Conservation (phyloP, 1,140 invertebrate species). For the Drosophila tropicalis region DNA sequence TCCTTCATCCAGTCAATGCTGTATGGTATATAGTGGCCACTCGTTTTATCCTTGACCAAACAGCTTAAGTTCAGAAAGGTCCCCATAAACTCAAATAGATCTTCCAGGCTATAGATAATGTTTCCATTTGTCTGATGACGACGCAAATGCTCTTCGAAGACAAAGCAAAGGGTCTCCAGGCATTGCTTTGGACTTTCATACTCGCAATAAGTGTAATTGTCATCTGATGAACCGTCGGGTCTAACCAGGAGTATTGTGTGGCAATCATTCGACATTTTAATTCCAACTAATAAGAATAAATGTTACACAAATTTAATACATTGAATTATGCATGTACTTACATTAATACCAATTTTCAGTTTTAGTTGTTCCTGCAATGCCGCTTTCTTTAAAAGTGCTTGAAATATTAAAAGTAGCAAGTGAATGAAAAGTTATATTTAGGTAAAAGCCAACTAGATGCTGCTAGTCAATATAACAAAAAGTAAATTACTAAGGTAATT, state of each 20-base stretch:
- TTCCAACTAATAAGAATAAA: background rate
- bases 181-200: slow-evolving; percentile 97
- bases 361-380: background rate
- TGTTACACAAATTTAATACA: too few species aligned
- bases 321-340: too few species aligned
- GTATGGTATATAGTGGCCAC: slow-evolving; percentile 97
- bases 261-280: background rate
- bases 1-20: slow-evolving; percentile 99
- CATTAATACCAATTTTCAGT: background rate
- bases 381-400: background rate
- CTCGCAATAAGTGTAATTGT: slow-evolving; percentile 91
- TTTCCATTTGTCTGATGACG: slow-evolving; percentile 94
- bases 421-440: background rate
- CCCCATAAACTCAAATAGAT: slow-evolving; percentile 98
- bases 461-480: too few species aligned
- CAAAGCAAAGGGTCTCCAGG: slow-evolving; percentile 97
- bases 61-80: slow-evolving; percentile 97
- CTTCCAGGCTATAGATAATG: slow-evolving; percentile 98
- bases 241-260: background rate
- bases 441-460: background rate
- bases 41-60: slow-evolving; percentile 95
- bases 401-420: background rate
- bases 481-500: too few species aligned
- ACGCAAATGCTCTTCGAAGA: slow-evolving; percentile 97
- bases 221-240: background rate